Percentiles rank a stretch among this genome's conserved stretches.
Conservation (phyloP, 2,888 invertebrate species). For the Sycophila texana region DNA sequence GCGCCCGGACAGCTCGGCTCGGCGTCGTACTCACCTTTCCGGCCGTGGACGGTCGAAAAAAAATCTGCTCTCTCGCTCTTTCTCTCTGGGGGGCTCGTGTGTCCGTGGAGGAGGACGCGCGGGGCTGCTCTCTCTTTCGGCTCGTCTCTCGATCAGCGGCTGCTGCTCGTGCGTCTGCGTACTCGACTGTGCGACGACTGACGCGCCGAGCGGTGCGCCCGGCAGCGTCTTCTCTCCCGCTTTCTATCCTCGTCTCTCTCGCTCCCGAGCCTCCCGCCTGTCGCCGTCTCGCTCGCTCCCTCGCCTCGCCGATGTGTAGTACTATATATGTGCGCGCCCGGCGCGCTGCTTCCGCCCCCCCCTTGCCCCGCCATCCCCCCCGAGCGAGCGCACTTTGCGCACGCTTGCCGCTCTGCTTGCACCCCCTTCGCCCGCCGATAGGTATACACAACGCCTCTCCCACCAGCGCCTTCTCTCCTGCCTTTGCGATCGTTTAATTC, state of each 20-base stretch:
- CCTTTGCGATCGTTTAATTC: no score
- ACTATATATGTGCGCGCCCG: neutral
- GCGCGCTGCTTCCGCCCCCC: neutral
- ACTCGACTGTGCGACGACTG: slow-evolving; percentile 48
- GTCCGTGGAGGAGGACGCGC: slow-evolving; percentile 30
- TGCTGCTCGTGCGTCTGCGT: slow-evolving; percentile 45
- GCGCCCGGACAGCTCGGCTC: neutral
- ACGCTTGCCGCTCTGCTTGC: neutral
- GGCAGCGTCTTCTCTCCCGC: slow-evolving; percentile 14
- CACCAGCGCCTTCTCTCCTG: neutral
- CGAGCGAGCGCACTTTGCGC: neutral
- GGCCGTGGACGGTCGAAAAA: neutral
- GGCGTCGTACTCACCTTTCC: neutral
- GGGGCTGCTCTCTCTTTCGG: slow-evolving; percentile 13
- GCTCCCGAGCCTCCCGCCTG: neutral
- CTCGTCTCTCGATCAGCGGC: slow-evolving; percentile 12
- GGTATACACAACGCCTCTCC: neutral
- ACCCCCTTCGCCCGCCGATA: neutral
- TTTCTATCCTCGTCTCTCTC: neutral
- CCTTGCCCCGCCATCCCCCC: no score
- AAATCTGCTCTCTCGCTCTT: neutral
- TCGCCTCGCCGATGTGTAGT: neutral
- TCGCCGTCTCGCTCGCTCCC: neutral
- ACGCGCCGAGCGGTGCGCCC: slow-evolving; percentile 24
- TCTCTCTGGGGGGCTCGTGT: slow-evolving; percentile 8